Evolutionary conservation across 2,113 vertebrate species (phyloP).

Genomic region (Muntiacus muntjak): DNA sequence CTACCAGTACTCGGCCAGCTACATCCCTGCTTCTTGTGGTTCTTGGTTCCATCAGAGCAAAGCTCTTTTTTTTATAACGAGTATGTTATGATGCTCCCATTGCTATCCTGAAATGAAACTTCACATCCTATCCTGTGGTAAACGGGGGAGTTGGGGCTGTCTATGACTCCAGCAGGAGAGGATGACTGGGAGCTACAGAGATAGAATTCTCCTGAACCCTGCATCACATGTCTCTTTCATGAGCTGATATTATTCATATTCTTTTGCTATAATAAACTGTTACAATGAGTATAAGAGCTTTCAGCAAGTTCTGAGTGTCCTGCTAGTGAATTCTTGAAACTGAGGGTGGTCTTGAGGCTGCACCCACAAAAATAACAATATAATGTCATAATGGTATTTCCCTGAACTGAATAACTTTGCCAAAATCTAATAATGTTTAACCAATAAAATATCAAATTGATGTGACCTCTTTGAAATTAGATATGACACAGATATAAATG

Average conservation of each 20-base stretch:
- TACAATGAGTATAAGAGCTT: not conserved
- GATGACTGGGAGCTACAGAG: not conserved
- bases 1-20: rapidly evolving
- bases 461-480: not conserved
- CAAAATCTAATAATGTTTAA: not conserved
- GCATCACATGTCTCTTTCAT: not conserved
- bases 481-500: not conserved
- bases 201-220: too few relatives aligned
- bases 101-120: not conserved
- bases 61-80: not conserved
- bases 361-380: not conserved
- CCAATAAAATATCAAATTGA: not conserved
- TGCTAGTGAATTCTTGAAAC: not conserved
- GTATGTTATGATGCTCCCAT: not conserved
- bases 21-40: too few relatives aligned
- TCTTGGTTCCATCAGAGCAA: too few relatives aligned
- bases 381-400: not conserved
- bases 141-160: rapidly evolving
- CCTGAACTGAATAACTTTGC: not conserved
- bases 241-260: too few relatives aligned
- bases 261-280: not conserved
- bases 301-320: not conserved
- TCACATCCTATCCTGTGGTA: not conserved
- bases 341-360: not conserved
- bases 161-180: not conserved